phyloP scores from a whole-genome alignment of 2,113 vertebrate species.

The Heteronetta atricapilla region DNA sequence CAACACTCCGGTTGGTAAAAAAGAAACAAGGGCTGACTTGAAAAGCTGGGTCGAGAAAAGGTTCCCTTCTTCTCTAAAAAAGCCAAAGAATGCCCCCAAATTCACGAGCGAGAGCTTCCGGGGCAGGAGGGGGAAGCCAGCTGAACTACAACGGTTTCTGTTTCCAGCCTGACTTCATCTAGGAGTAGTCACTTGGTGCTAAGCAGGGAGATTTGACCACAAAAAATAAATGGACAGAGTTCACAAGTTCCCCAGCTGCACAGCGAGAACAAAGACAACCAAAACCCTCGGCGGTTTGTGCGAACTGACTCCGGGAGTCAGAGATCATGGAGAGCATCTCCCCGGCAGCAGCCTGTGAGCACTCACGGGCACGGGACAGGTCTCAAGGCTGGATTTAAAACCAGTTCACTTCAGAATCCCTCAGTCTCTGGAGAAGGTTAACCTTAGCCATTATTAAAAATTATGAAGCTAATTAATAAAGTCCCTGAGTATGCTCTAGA shows the following conservation, averaged over 20 bases:
- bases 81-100: background rate
- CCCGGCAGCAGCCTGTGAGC: background rate
- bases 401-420: background rate
- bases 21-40: slow-evolving; percentile 16
- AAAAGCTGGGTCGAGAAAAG: background rate
- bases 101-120: background rate
- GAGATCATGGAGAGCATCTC: background rate
- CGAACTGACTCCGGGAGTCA: fast-evolving
- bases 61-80: background rate
- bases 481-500: background rate
- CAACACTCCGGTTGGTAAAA: slow-evolving; percentile 47
- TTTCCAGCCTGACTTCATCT: background rate
- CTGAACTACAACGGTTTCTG: background rate
- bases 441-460: background rate
- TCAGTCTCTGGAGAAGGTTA: background rate
- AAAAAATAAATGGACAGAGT: background rate
- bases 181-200: background rate
- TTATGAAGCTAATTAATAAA: background rate
- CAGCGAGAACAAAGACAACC: background rate
- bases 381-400: background rate
- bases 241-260: background rate
- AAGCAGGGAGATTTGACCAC: background rate
- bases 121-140: background rate
- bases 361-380: fast-evolving
- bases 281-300: background rate